Evolutionary conservation across 2,888 invertebrate genomes (phyloP), one percentile per base, ranked within the genome.

Genomic region (Nemurella pictetii): DNA sequence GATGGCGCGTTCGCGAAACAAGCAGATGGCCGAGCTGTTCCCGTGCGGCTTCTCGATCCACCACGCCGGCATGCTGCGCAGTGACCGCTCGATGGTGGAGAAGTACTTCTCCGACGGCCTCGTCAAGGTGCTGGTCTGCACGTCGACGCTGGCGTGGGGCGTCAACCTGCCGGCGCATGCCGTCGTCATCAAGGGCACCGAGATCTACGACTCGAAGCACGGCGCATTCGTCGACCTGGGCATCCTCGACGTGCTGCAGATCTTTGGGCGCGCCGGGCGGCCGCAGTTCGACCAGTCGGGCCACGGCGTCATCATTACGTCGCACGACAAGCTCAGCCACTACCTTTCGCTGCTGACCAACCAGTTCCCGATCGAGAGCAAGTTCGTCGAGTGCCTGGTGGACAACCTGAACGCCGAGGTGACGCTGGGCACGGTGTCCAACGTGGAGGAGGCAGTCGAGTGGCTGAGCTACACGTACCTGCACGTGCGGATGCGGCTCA

Each of bases 341-440:
- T 99, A 99, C 89, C 92, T 99, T 85, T 96, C 97, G 0, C 92
- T 98, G 83, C 93, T 99, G 89, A 98, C 98, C 0, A 97, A 98
- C 89, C 99, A 99, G 91, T 97, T 97, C 90, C 99, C 99, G 0
- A 99, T 99, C 86, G 99, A 99, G 90, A 98, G 98, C 89, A 98
- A 98, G 91, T 99, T 99, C 89, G 94, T 98, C 85, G 95, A 95
- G 88, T 94, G 96, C 88, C 91, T 99, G 84, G 95, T 96, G 0
- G 99, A 99, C 90, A 99, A 99, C 92, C 93, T 99, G 86, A 99
- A 99, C 91, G 99, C 99, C 32, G 99, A 99, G 93, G 94, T 98
- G 83, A 95, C 97, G 0, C 92, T 99, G 25, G 99, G 99, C n/a
- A 99, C 98, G 0, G 98, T 99, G 32, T 95, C 97, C 0, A 99